Conservation (phyloP, 2,797 vertebrate genomes). For the Platalea minor region DNA sequence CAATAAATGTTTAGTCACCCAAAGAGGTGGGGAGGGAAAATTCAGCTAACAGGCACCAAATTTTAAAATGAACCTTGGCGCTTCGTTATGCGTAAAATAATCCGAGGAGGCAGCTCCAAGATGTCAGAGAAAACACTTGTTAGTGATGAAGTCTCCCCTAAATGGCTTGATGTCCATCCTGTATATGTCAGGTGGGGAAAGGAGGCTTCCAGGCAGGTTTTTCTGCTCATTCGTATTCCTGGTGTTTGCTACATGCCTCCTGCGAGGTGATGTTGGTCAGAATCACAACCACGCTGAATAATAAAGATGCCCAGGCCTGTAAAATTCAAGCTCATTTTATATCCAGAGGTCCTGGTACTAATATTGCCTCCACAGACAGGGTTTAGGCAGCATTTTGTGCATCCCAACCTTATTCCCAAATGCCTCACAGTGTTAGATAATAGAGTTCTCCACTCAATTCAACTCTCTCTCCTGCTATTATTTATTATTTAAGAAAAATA, state of each 20-base stretch:
- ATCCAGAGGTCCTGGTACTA: not conserved
- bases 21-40: not conserved
- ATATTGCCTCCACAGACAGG: not conserved
- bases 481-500: conserved; percentile 59
- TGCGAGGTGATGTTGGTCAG: not conserved
- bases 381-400: not conserved
- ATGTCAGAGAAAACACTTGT: conserved; percentile 35
- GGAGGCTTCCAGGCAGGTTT: not conserved
- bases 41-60: conserved; percentile 3
- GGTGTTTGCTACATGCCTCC: not conserved
- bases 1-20: conserved; percentile 30
- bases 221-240: not conserved
- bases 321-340: not conserved
- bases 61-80: conserved; percentile 23
- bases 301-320: not conserved
- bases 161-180: not conserved
- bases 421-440: not conserved
- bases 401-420: not conserved
- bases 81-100: conserved; percentile 32
- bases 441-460: conserved; percentile 5
- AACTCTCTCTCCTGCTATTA: not conserved
- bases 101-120: conserved; percentile 31
- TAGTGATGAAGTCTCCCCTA: conserved; percentile 40
- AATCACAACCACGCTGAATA: not conserved
- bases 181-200: not conserved